Evolutionary conservation across 2,113 vertebrate genomes (phyloP).

Genomic region (Phalacrocorax carbo): DNA sequence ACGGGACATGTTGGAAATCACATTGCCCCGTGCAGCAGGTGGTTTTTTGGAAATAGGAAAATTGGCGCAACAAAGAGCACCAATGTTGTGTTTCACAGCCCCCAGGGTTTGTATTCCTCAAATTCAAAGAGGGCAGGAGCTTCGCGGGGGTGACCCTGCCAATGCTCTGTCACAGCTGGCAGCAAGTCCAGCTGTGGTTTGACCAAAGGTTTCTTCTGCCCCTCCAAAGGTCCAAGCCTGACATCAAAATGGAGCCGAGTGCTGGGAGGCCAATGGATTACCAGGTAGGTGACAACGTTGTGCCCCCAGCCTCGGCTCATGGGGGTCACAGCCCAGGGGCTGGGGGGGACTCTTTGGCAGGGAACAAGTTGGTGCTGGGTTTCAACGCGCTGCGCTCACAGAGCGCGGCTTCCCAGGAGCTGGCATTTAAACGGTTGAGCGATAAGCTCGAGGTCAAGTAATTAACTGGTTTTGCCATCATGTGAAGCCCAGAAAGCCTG

Average conservation of each 20-base stretch:
- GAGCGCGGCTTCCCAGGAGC: neutral
- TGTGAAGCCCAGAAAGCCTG: neutral
- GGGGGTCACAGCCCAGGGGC: fast-evolving
- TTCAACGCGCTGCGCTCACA: fast-evolving
- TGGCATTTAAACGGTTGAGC: fast-evolving
- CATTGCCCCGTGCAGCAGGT: fast-evolving
- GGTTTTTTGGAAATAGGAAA: neutral
- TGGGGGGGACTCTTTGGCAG: neutral
- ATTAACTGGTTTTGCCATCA: fast-evolving
- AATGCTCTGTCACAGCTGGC: neutral
- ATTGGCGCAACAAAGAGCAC: neutral
- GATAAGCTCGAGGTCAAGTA: fast-evolving
- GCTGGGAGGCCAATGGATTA: conserved; percentile 94
- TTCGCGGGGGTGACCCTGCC: neutral
- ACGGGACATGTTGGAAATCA: fast-evolving
- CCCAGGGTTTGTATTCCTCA: neutral
- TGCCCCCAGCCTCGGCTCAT: neutral
- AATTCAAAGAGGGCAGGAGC: neutral
- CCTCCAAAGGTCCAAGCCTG: conserved; percentile 89
- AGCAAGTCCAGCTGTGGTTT: neutral
- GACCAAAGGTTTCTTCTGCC: neutral
- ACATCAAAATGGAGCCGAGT: conserved; percentile 95
- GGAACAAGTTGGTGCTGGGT: neutral
- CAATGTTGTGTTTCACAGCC: fast-evolving
- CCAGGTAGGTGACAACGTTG: conserved; percentile 76